A percentile compares a stretch with the other conserved stretches of the same genome.
phyloP scores from a whole-genome alignment of 2,797 vertebrate species.

The Anguilla anguilla region DNA sequence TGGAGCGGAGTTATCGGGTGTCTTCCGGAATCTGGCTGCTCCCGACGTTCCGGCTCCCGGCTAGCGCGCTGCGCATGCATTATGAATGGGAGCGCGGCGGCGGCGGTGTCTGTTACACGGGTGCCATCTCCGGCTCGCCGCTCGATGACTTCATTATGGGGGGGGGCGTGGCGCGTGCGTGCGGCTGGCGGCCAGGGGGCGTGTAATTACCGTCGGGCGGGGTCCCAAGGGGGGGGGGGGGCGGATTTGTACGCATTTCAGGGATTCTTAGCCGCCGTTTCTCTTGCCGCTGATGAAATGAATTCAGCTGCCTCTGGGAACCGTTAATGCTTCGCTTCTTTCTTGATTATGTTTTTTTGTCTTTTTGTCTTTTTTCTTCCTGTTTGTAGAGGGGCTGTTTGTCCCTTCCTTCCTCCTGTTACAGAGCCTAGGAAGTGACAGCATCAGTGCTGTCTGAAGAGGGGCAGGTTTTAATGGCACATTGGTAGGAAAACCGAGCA shows the following conservation, averaged over 20 bases:
- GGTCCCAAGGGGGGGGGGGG: neutral
- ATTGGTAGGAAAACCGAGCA: neutral
- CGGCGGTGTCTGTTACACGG: neutral
- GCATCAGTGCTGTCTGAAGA: neutral
- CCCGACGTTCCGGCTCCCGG: neutral
- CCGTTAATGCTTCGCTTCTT: neutral
- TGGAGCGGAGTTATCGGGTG: neutral
- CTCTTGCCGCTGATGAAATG: neutral
- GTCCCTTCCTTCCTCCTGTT: neutral
- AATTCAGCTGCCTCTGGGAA: neutral
- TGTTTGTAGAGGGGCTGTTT: neutral
- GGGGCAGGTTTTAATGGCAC: neutral
- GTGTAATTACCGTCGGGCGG: neutral
- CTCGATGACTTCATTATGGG: neutral
- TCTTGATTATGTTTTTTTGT: neutral
- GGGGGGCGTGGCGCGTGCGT: neutral
- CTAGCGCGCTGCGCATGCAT: neutral
- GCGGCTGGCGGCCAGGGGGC: neutral
- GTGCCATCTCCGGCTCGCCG: neutral
- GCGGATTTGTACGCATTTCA: neutral
- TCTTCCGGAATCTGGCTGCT: neutral
- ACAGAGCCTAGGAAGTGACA: neutral
- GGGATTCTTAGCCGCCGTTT: neutral
- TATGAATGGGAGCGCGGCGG: conserved; percentile 6
- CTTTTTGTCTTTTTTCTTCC: neutral